Conservation (phyloP, 2,113 vertebrate genomes). For the Aix galericulata region DNA sequence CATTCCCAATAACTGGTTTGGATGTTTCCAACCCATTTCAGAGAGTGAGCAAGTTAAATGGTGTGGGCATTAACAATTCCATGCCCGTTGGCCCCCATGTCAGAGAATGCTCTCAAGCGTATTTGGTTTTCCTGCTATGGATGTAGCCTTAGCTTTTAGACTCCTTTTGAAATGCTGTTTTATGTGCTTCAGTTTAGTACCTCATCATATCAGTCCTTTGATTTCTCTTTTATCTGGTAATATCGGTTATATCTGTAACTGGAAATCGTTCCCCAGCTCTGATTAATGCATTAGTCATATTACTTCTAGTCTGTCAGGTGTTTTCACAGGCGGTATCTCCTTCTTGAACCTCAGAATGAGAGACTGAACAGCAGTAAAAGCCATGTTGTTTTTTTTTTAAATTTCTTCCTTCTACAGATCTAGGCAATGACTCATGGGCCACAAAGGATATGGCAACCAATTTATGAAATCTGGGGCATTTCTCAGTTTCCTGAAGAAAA, state of each 20-base stretch:
- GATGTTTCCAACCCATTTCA: background rate
- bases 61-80: background rate
- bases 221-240: background rate
- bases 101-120: background rate
- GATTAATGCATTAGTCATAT: background rate
- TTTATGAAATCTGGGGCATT: constrained; percentile 44
- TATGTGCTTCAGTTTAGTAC: background rate
- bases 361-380: background rate
- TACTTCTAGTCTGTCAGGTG: background rate
- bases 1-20: background rate
- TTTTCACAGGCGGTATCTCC: background rate
- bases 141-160: background rate
- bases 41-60: background rate
- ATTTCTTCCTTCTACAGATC: background rate
- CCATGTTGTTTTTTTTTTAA: background rate
- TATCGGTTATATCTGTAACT: background rate
- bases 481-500: background rate
- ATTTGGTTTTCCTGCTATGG: background rate
- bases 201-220: background rate
- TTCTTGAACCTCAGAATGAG: background rate
- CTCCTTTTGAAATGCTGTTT: background rate
- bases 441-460: background rate
- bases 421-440: background rate
- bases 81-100: background rate
- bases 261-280: background rate